phyloP scores from a whole-genome alignment of 53 echinoderm and acorn worm species.

The Hippasteria phrygiana region DNA sequence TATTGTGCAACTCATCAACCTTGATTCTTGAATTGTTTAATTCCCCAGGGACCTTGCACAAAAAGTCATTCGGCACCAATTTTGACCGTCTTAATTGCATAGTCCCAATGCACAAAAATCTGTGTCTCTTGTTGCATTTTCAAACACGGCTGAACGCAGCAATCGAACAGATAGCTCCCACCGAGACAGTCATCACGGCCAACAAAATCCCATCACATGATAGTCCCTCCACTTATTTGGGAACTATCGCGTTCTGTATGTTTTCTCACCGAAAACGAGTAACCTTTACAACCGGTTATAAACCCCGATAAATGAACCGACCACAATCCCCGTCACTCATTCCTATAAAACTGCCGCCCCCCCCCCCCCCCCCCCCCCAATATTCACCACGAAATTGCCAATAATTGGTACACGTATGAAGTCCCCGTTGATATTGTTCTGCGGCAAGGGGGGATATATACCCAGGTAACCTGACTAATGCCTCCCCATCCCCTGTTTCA shows the following conservation, averaged over 20 bases:
- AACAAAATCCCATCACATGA: background rate
- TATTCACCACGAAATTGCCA: slow-evolving; percentile 20
- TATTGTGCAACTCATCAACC: no score
- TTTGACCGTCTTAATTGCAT: background rate
- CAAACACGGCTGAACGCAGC: background rate
- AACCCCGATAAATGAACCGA: background rate
- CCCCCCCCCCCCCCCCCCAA: background rate
- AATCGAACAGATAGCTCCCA: background rate
- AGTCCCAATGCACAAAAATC: background rate
- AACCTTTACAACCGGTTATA: background rate
- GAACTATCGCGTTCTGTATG: slow-evolving; percentile 26
- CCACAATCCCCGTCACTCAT: slow-evolving; percentile 9
- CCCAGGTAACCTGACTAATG: slow-evolving; percentile 51
- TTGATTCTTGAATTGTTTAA: no score
- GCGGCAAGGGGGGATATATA: slow-evolving; percentile 15
- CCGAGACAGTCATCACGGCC: background rate
- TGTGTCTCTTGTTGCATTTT: background rate
- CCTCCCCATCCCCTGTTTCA: slow-evolving; percentile 26
- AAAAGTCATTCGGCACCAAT: no score
- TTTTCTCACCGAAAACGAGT: slow-evolving; percentile 12
- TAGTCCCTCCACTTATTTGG: slow-evolving; percentile 5
- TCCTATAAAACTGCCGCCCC: background rate
- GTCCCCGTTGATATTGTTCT: slow-evolving; percentile 8
- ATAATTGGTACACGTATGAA: slow-evolving; percentile 18
- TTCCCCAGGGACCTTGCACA: no score